Conservation (phyloP, 2,113 vertebrate genomes). For the Cettia cetti region DNA sequence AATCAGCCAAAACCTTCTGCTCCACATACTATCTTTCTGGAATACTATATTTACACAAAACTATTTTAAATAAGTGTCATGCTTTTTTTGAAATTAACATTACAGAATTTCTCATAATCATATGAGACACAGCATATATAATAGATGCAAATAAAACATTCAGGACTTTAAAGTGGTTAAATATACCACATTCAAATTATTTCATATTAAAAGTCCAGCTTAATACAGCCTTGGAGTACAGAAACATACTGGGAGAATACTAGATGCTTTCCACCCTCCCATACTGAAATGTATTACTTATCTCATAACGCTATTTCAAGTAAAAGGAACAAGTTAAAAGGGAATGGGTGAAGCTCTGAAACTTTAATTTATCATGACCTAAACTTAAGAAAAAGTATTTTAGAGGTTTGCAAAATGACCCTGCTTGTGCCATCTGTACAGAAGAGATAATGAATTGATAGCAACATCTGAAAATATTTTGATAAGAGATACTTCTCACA, state of each 20-base stretch:
- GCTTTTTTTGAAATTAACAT: not conserved
- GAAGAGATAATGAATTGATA: conserved; percentile 27
- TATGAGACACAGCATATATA: not conserved
- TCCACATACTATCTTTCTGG: not conserved
- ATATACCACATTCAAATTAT: not conserved
- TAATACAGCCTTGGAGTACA: not conserved
- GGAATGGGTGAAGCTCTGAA: conserved; percentile 16
- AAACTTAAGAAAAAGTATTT: not conserved
- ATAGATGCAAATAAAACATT: not conserved
- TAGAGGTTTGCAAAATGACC: not conserved
- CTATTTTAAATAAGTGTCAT: not conserved
- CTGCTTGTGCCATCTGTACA: not conserved
- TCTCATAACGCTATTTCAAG: not conserved
- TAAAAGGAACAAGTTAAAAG: not conserved
- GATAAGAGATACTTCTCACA: conserved; percentile 31
- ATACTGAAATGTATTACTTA: not conserved
- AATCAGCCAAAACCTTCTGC: not conserved
- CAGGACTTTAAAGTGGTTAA: not conserved
- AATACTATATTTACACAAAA: not conserved
- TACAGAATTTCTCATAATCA: not conserved
- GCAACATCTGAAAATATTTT: conserved; percentile 24
- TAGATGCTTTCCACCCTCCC: not conserved
- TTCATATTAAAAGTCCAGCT: not conserved
- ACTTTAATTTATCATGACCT: not conserved
- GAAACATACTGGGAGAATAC: not conserved